These are phyloP conservation scores for Melipona beecheii DNA, from an alignment of 2,888 invertebrate genomes.

Conservation along the genomic window DNA sequence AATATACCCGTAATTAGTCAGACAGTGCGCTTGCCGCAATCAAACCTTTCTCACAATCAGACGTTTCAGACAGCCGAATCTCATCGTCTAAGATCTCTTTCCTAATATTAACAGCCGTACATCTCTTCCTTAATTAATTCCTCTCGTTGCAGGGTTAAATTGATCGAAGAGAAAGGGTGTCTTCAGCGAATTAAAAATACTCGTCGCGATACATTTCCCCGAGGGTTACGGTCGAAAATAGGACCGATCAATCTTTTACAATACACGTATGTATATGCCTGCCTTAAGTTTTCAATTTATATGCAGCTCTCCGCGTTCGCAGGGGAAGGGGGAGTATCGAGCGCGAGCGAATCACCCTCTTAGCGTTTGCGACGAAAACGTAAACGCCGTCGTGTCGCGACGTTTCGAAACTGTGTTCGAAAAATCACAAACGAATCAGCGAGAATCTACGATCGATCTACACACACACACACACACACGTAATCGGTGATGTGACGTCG, in stretches of 20 bases:
- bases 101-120: neutral
- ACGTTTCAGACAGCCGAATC: too few species aligned
- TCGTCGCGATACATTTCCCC: slow-evolving; percentile 6
- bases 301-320: slow-evolving; percentile 38
- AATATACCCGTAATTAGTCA: neutral
- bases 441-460: neutral
- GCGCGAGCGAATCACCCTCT: slow-evolving; percentile 16
- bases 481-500: neutral
- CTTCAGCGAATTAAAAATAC: slow-evolving; percentile 20
- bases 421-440: neutral
- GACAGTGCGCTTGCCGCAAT: neutral
- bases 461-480: too few species aligned
- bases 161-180: slow-evolving; percentile 1
- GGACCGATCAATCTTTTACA: slow-evolving; percentile 38
- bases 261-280: slow-evolving; percentile 21
- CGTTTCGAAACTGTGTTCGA: neutral
- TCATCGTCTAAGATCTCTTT: too few species aligned
- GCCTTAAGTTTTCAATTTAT: slow-evolving; percentile 54
- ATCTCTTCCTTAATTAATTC: neutral
- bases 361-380: slow-evolving; percentile 4
- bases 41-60: neutral
- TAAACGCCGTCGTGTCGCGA: slow-evolving; percentile 7
- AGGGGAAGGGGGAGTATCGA: slow-evolving; percentile 13
- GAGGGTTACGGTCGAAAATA: slow-evolving; percentile 18
- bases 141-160: neutral